These are phyloP conservation scores for Acipenser oxyrinchus DNA, from an alignment of 2,797 vertebrate species.

Conservation along the genomic window DNA sequence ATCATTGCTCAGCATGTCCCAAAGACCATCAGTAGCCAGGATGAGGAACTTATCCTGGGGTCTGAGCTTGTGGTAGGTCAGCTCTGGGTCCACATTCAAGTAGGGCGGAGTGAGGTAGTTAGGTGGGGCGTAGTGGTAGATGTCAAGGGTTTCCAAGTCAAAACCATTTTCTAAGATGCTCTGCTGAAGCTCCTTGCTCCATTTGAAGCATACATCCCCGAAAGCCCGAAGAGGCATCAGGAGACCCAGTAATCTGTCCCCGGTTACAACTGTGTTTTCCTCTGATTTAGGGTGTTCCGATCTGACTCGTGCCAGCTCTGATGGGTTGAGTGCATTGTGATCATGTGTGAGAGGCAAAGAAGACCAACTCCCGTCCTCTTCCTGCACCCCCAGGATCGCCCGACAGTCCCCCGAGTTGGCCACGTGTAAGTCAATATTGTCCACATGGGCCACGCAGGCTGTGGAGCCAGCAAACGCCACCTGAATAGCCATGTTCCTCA, in stretches of 20 bases:
- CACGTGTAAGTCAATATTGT: slow-evolving; percentile 67
- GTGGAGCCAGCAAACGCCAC: slow-evolving; percentile 87
- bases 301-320: slow-evolving; percentile 72
- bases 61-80: slow-evolving; percentile 79
- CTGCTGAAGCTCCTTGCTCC: slow-evolving; percentile 83
- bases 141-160: slow-evolving; percentile 70
- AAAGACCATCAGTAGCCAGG: slow-evolving; percentile 83
- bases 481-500: slow-evolving; percentile 79
- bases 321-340: slow-evolving; percentile 73
- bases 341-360: slow-evolving; percentile 77
- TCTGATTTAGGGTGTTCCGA: slow-evolving; percentile 77
- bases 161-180: slow-evolving; percentile 67
- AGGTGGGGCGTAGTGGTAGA: slow-evolving; percentile 77
- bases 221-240: slow-evolving; percentile 87
- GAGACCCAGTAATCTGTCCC: slow-evolving; percentile 81
- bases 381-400: slow-evolving; percentile 74
- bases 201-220: slow-evolving; percentile 87
- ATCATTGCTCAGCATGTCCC: slow-evolving; percentile 79
- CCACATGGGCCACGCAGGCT: slow-evolving; percentile 80
- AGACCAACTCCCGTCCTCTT: slow-evolving; percentile 76
- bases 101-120: slow-evolving; percentile 87
- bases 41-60: slow-evolving; percentile 86
- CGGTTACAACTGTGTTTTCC: slow-evolving; percentile 68
- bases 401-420: slow-evolving; percentile 86
- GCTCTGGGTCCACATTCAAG: slow-evolving; percentile 79